Conservation (phyloP, 2,113 vertebrate genomes). For the Bucco capensis region DNA sequence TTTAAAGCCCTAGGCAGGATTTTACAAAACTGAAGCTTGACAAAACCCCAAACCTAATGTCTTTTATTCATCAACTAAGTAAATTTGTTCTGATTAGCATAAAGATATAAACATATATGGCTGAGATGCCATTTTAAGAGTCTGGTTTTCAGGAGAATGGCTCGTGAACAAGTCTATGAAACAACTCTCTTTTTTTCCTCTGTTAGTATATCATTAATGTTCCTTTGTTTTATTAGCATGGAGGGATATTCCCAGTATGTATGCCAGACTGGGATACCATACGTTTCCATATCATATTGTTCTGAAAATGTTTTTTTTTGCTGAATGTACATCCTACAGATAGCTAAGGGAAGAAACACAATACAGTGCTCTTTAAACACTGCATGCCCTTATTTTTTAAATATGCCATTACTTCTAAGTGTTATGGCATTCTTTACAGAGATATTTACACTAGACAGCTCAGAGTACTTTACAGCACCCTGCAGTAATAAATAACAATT, state of each 20-base stretch:
- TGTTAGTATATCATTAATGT: not conserved
- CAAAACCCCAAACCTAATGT: not conserved
- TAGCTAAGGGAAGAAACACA: not conserved
- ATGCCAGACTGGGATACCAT: not conserved
- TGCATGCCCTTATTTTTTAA: not conserved
- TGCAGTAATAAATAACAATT: constrained; percentile 50
- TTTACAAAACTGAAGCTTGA: constrained; percentile 6
- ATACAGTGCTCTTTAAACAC: not conserved
- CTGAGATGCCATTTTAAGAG: not conserved
- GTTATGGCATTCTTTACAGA: constrained; percentile 18
- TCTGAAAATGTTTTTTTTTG: not conserved
- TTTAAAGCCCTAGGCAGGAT: constrained; percentile 33
- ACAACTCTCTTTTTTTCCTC: not conserved
- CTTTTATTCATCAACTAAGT: not conserved
- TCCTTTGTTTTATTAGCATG: not conserved
- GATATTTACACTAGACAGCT: constrained; percentile 24
- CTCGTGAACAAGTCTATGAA: not conserved
- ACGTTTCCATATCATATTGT: not conserved
- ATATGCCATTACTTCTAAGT: constrained; percentile 5
- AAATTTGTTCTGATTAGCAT: not conserved
- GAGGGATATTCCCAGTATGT: not conserved
- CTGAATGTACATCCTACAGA: not conserved
- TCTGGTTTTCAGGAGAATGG: not conserved
- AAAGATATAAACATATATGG: not conserved
- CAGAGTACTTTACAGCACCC: constrained; percentile 42